phyloP scores from a whole-genome alignment of 1,140 invertebrate species.

The Hesperophylax magnus region DNA sequence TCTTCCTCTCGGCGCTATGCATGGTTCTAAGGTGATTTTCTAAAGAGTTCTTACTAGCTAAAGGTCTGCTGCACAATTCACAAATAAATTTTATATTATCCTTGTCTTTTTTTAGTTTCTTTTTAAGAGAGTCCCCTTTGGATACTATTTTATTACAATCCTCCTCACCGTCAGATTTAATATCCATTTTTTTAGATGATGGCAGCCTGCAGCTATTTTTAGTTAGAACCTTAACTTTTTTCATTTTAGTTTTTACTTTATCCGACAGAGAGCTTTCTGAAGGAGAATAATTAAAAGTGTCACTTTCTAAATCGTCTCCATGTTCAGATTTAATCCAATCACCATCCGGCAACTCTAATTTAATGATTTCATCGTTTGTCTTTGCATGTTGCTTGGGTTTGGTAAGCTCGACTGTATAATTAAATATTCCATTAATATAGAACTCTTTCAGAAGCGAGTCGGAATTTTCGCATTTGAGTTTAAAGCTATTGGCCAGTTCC shows the following conservation, averaged over 20 bases:
- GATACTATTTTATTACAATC: neutral
- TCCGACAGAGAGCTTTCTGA: neutral
- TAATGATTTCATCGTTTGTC: too few relatives aligned
- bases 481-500: slow-evolving; percentile 30
- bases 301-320: neutral
- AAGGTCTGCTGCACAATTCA: slow-evolving; percentile 39
- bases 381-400: too few relatives aligned
- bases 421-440: neutral
- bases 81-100: slow-evolving; percentile 32
- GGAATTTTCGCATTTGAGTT: slow-evolving; percentile 14
- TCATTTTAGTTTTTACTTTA: neutral
- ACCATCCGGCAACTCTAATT: too few relatives aligned
- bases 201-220: neutral
- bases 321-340: slow-evolving; percentile 12
- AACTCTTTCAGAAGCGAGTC: slow-evolving; percentile 18
- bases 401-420: too few relatives aligned
- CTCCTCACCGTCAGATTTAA: neutral
- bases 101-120: neutral
- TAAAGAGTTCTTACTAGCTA: slow-evolving; percentile 33
- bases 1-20: slow-evolving; percentile 56
- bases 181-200: neutral
- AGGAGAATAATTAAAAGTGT: neutral
- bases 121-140: neutral
- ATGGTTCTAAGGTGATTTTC: slow-evolving; percentile 36
- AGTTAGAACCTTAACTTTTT: neutral